Base-by-base conservation (phyloP, 2,797 vertebrate species). In the Pyrocephalus nanus region DNA sequence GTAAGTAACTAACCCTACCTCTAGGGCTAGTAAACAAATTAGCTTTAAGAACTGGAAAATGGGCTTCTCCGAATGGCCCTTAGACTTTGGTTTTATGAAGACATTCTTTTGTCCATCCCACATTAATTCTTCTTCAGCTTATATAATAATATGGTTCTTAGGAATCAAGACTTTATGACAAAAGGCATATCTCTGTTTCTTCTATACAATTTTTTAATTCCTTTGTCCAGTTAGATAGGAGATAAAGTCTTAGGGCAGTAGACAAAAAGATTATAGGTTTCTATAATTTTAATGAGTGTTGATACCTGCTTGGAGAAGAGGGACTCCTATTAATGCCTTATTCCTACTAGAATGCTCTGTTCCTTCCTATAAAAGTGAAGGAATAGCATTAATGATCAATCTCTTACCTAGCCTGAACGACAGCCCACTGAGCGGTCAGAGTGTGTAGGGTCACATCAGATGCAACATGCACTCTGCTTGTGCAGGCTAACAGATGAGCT, bases 1-100 rank as follows among this genome's bases (percentile, higher is more conserved):
- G 82, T 48, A 90, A 90, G 53, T 93, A 88, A 91, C 65, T 81
- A 89, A 72, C 42, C 34, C 34, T 90, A 64, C 94, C 81, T 97
- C 87, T 92, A 94, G 87, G 91, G 54, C 51, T 96, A 94, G 66
- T 88, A 48, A 69, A 43, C 48, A 60, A 85, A 88, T 42, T 67
- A 93, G 18, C 48, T 94, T 71, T 32, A 55, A 70, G 82, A 92
- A 74, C 1, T 83, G 53, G 32, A 65, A 91, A 77, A 83, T 45
- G 11, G 25, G 45, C 38, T 48, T 74, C 34, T 67, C n/a, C 88
- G 51, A 76, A 67, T 53, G 25, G 38, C 26, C 16, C 5, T 50
- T 54, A 81, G 43, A 91, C 14, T 77, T 72, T 48, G 17, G n/a
- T 93, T 94, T 86, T 45, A 29, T 51, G 11, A 54, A 57, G 80